Evolutionary conservation across 2,888 invertebrate genomes (phyloP), one percentile per base, ranked within the genome.

Genomic region (Tridacna crocea): DNA sequence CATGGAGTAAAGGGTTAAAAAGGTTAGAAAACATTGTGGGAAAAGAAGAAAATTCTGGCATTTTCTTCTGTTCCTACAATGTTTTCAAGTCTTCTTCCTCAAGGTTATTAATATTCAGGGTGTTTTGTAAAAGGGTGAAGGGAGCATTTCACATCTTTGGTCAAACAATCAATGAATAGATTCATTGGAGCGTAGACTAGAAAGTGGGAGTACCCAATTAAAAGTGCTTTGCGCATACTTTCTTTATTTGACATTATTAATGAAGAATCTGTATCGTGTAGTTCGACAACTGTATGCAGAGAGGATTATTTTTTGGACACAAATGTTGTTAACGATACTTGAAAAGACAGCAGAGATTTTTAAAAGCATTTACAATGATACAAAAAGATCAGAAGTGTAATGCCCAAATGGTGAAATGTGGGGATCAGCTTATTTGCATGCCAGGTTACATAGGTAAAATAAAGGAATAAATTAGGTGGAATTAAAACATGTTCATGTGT

Each of bases 201-300:
- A 70, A 70, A 70, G 70, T 70, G 70, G 70, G 70, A 51, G 70
- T 70, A 70, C 17, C 70, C 70, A 70, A 70, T 70, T 70, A 70
- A 51, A 70, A 70, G 51, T 70, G 51, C 70, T 70, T 51, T n/a
- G 24, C 24, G 70, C 51, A 70, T 70, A 51, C 51, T 70, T 70
- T 70, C 48, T 12, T 15, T 48, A 70, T 70, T 70, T 70, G 70
- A 70, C 70, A 70, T 70, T 70, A 70, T 24, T 70, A 51, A 70
- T 51, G 51, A 47, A 47, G 26, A 70, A 70, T 70, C 51, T 48
- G 47, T 51, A 51, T 24, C 24, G 48, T 48, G 51, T 51, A 70
- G 51, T 51, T 70, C 70, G 12, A 51, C 51, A 48, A 47, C 10
- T 70, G 22, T 46, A 47, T 70, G 70, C 70, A 51, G 51, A 22